Conservation (phyloP, 2,797 vertebrate species). For the Channallabes apus region DNA sequence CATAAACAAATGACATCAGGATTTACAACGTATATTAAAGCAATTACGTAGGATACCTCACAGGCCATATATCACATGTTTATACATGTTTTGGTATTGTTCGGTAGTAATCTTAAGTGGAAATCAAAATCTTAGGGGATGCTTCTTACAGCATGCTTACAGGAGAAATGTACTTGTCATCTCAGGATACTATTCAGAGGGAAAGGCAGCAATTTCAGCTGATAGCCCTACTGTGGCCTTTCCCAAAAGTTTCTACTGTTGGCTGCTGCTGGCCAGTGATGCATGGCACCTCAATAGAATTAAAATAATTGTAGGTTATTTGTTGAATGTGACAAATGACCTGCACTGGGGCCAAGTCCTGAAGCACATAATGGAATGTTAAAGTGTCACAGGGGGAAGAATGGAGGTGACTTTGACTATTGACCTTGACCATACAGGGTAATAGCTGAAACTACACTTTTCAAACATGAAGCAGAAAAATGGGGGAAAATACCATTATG, state of each 20-base stretch:
- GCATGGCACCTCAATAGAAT: constrained; percentile 61
- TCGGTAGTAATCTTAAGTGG: neutral
- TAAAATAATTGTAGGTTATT: constrained; percentile 61
- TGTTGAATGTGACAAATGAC: constrained; percentile 65
- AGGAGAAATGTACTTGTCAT: constrained; percentile 3
- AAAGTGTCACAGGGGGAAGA: constrained; percentile 49
- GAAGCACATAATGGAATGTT: constrained; percentile 49
- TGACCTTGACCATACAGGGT: constrained; percentile 51
- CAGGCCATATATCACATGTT: neutral
- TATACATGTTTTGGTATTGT: neutral
- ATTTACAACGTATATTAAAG: neutral
- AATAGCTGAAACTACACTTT: constrained; percentile 43
- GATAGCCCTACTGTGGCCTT: constrained; percentile 32
- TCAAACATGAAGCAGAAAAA: constrained; percentile 3
- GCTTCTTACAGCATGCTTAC: neutral
- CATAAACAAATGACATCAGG: neutral
- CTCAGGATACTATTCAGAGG: constrained; percentile 16
- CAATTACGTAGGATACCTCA: neutral
- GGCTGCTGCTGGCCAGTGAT: constrained; percentile 40
- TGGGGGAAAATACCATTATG: neutral
- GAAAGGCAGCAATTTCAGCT: constrained; percentile 24
- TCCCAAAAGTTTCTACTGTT: constrained; percentile 34
- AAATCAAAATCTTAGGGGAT: neutral
- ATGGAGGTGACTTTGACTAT: constrained; percentile 55
- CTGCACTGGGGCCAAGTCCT: constrained; percentile 55